Evolutionary conservation across 2,113 vertebrate species (phyloP), one percentile per base, ranked within the genome.

Genomic region (Suncus etruscus): DNA sequence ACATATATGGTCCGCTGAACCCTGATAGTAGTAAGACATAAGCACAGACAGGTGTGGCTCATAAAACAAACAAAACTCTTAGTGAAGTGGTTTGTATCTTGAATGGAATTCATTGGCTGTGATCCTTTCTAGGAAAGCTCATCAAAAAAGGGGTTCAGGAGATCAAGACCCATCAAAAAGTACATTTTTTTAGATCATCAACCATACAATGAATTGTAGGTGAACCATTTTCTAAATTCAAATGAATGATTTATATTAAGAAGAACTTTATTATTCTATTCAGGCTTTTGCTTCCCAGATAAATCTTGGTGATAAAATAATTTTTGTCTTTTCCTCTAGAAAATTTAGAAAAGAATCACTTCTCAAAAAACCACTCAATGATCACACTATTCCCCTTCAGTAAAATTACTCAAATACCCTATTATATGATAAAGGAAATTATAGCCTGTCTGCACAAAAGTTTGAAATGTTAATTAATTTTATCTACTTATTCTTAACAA

Each of bases 401-500:
- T 74, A 47, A 74, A 51, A 68, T 87, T 92, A 69, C 32, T 82
- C 70, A 24, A 0, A 5, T 14, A 69, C 20, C 61, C 22, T 75
- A 32, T 81, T 87, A 76, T 48, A 82, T 86, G 73, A 72, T 51
- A 45, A 48, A 76, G 50, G 29, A 87, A 87, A 82, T 92, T 58
- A 92, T 82, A 75, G 82, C 47, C 70, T 82, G 69, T 29, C 58
- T 25, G 58, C 27, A 58, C 11, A 58, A 31, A 75, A 75, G 66
- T 91, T 47, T 91, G 31, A 86, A 69, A 77, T 80, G 45, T 45
- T 91, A 80, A 75, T 86, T 81, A 25, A 1, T 54, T 86, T 75
- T 73, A 31, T 11, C 7, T 54, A 11, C 0, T 0, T 24, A 27
- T 68, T 73, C 75, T 68, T 32, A 91, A 22, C 20, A 45, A 10